Percentiles rank a stretch among this genome's conserved stretches.
These are phyloP conservation scores for Ceratina calcarata DNA, from an alignment of 1,140 invertebrate genomes.

Conservation along the genomic window DNA sequence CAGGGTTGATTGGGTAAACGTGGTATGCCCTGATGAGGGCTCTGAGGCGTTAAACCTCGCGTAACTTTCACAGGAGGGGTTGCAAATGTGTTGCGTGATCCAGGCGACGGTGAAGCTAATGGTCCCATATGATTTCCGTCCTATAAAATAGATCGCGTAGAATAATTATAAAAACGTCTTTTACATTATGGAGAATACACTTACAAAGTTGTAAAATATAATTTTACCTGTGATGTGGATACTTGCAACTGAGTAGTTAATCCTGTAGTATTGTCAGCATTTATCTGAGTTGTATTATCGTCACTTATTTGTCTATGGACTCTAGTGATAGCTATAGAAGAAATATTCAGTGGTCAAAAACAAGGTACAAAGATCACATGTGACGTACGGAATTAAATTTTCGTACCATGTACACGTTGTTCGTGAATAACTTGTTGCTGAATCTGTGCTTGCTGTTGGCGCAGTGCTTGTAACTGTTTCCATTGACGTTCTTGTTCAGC, in stretches of 20 bases:
- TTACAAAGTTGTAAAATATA: not conserved
- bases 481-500: constrained; percentile 92
- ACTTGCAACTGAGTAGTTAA: constrained; percentile 82
- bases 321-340: constrained; percentile 79
- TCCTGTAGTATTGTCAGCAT: constrained; percentile 72
- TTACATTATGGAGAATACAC: not conserved
- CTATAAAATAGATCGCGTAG: constrained; percentile 59
- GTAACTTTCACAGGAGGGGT: constrained; percentile 78
- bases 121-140: constrained; percentile 76
- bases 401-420: constrained; percentile 85
- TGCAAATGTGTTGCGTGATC: constrained; percentile 77
- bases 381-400: constrained; percentile 13
- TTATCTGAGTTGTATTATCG: constrained; percentile 74
- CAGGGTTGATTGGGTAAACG: constrained; percentile 72
- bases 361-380: not conserved
- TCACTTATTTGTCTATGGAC: constrained; percentile 82
- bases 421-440: constrained; percentile 90
- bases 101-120: constrained; percentile 79
- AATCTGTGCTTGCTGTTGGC: constrained; percentile 90
- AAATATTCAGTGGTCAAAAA: constrained; percentile 15
- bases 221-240: constrained; percentile 78
- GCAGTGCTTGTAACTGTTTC: constrained; percentile 91
- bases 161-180: constrained; percentile 14
- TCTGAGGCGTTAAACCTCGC: constrained; percentile 76
- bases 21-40: constrained; percentile 73